These are phyloP conservation scores for Gryon sp. DNA, from an alignment of 1,140 invertebrate species.

Conservation along the genomic window DNA sequence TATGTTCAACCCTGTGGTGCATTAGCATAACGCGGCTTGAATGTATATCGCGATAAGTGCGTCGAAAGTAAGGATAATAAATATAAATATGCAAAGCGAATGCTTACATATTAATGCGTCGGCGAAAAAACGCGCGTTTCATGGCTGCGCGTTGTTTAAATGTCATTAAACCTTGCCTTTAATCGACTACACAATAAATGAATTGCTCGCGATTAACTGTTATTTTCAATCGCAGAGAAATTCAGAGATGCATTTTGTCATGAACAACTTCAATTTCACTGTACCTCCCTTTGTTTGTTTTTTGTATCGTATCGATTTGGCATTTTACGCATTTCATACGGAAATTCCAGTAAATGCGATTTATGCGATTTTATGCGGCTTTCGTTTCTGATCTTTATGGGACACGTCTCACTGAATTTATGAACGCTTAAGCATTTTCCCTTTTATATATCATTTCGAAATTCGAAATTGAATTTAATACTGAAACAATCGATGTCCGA, in stretches of 20 bases:
- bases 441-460: slow-evolving; percentile 10
- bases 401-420: slow-evolving; percentile 23
- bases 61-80: slow-evolving; percentile 52
- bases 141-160: slow-evolving; percentile 40
- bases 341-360: slow-evolving; percentile 13
- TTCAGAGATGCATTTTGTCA: slow-evolving; percentile 9
- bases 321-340: slow-evolving; percentile 13
- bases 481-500: too few relatives aligned
- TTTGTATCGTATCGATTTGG: slow-evolving; percentile 7
- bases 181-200: slow-evolving; percentile 12
- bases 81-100: slow-evolving; percentile 53
- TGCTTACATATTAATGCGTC: slow-evolving; percentile 44
- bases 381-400: slow-evolving; percentile 31
- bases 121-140: slow-evolving; percentile 36
- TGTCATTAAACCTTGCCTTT: slow-evolving; percentile 24
- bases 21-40: slow-evolving; percentile 54
- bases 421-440: slow-evolving; percentile 1
- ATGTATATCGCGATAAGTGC: slow-evolving; percentile 47
- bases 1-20: slow-evolving; percentile 43
- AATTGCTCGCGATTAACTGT: slow-evolving; percentile 18
- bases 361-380: slow-evolving; percentile 13
- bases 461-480: too few relatives aligned
- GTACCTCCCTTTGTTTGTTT: not conserved
- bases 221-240: slow-evolving; percentile 8
- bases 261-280: slow-evolving; percentile 9